Conservation (phyloP, 2,888 invertebrate genomes). For the Ferdinandea cuprea region DNA sequence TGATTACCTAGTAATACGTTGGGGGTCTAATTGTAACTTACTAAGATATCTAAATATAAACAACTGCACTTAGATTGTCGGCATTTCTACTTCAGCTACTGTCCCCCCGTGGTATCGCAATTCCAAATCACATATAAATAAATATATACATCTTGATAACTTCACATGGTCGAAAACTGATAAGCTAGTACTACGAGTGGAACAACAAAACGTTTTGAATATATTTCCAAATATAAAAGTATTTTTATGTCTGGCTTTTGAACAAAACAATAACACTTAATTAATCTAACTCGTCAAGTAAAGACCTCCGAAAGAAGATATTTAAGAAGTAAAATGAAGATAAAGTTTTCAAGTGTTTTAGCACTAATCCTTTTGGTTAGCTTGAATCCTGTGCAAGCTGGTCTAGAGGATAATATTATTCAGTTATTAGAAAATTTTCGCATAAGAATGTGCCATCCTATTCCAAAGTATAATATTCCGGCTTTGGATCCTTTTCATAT, state of each 20-base stretch:
- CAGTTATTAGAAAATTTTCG: constrained; percentile 78
- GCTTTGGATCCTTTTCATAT: constrained; percentile 79
- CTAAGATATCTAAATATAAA: background rate
- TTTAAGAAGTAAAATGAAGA: constrained; percentile 18
- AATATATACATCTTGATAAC: constrained; percentile 24
- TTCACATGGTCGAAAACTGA: background rate
- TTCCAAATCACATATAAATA: background rate
- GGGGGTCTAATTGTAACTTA: constrained; percentile 14
- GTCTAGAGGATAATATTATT: constrained; percentile 76
- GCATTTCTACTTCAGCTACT: background rate
- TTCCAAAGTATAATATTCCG: constrained; percentile 78
- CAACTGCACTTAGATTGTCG: background rate
- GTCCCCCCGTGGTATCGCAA: constrained; percentile 18
- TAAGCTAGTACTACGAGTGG: constrained; percentile 29
- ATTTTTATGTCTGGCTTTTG: constrained; percentile 19
- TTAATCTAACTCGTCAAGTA: background rate
- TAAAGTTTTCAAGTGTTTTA: background rate
- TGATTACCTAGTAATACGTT: background rate
- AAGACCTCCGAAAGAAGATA: constrained; percentile 1
- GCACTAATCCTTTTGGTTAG: constrained; percentile 10
- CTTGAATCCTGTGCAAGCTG: background rate
- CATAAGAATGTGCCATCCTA: constrained; percentile 80
- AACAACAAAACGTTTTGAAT: constrained; percentile 21
- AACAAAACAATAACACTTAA: background rate
- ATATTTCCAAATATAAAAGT: constrained; percentile 18